Conservation (phyloP, 2,888 invertebrate genomes). For the Ectemnius continuus region DNA sequence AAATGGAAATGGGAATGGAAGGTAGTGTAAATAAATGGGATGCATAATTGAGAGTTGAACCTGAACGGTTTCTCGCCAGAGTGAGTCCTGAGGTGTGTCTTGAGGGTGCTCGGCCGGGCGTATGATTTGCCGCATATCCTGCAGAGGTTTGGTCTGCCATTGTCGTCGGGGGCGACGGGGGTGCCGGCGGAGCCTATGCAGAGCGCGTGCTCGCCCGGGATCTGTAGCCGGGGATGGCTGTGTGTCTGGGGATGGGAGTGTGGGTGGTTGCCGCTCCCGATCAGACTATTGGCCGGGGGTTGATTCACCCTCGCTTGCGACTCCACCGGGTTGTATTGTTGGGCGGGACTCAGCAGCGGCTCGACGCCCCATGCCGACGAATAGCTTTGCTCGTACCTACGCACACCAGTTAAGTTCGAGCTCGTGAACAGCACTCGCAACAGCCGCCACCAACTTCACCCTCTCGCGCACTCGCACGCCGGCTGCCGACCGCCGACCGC, state of each 20-base stretch:
- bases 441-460: no score
- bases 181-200: conserved; percentile 77
- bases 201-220: conserved; percentile 78
- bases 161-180: conserved; percentile 83
- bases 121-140: conserved; percentile 97
- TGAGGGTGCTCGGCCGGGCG: conserved; percentile 96
- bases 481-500: background rate
- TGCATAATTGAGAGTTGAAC: conserved; percentile 52
- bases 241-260: conserved; percentile 72
- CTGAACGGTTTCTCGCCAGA: conserved; percentile 96
- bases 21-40: no score
- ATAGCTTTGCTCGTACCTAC: conserved; percentile 76
- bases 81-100: conserved; percentile 97
- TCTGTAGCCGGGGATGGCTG: conserved; percentile 70
- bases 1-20: no score
- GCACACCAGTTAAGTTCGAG: conserved; percentile 22
- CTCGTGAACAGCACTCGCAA: no score
- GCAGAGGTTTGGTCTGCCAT: conserved; percentile 92
- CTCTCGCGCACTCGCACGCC: conserved; percentile 4
- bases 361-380: conserved; percentile 77
- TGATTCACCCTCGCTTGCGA: conserved; percentile 75
- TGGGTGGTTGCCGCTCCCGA: conserved; percentile 72
- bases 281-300: conserved; percentile 74
- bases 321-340: conserved; percentile 75
- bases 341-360: conserved; percentile 77